A percentile compares a stretch with the other conserved stretches of the same genome.
phyloP scores from a whole-genome alignment of 2,797 vertebrate species.

The Graptemys geographica region DNA sequence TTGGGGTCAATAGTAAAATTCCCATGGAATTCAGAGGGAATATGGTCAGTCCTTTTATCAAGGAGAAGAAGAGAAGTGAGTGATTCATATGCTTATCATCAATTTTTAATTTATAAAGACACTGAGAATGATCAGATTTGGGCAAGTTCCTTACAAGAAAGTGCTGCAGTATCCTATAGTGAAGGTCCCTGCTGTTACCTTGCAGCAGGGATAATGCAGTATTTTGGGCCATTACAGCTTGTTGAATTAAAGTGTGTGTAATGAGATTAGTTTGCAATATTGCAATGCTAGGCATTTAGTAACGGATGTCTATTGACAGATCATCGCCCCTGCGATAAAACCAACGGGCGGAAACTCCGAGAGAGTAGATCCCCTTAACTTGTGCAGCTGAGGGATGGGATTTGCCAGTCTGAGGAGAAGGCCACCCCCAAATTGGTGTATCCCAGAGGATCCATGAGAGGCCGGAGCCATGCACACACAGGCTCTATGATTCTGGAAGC shows the following conservation, averaged over 20 bases:
- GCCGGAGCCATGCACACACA: neutral
- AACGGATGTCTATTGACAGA: neutral
- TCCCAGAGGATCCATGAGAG: neutral
- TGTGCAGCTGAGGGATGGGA: neutral
- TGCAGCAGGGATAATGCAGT: neutral
- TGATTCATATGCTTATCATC: neutral
- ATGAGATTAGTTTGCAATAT: neutral
- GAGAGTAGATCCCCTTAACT: fast-evolving
- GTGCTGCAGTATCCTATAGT: neutral
- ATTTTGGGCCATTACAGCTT: neutral
- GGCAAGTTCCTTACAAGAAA: neutral
- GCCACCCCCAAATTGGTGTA: neutral
- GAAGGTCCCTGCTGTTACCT: neutral
- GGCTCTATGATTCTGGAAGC: neutral
- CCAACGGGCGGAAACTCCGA: neutral
- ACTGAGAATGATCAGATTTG: fast-evolving
- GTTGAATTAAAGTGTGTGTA: neutral
- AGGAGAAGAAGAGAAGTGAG: fast-evolving
- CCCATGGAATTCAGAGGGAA: neutral
- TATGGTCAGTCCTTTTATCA: fast-evolving
- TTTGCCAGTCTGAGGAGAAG: neutral
- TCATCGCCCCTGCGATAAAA: neutral
- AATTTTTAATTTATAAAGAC: fast-evolving
- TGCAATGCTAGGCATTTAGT: neutral
- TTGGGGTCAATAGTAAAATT: neutral